Percentiles rank a stretch among this genome's conserved stretches.
phyloP scores from a whole-genome alignment of 1,140 invertebrate genomes.

The Philotrypesis tridentata region DNA sequence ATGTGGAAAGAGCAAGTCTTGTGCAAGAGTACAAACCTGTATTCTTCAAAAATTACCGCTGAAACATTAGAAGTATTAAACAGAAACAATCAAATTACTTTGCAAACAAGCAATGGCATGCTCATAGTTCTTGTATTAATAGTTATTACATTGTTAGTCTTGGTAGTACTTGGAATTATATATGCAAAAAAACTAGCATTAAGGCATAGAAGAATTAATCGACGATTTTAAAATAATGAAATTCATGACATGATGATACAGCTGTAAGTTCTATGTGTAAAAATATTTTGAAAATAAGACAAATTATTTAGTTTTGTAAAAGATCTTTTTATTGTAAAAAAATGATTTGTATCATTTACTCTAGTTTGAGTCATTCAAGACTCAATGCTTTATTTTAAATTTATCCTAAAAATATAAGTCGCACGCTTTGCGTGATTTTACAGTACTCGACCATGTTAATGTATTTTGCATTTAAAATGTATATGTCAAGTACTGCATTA shows the following conservation, averaged over 20 bases:
- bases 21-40: slow-evolving; percentile 52
- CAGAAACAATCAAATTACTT: slow-evolving; percentile 28
- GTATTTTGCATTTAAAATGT: neutral
- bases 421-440: neutral
- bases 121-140: slow-evolving; percentile 49
- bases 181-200: slow-evolving; percentile 47
- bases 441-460: neutral
- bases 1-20: slow-evolving; percentile 61
- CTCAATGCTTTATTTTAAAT: neutral
- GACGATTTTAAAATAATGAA: slow-evolving; percentile 55
- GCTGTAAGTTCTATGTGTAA: neutral
- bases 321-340: slow-evolving; percentile 26
- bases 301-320: slow-evolving; percentile 41
- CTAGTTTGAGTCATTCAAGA: neutral
- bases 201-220: slow-evolving; percentile 54
- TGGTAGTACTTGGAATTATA: slow-evolving; percentile 57
- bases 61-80: slow-evolving; percentile 40
- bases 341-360: slow-evolving; percentile 1
- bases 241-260: slow-evolving; percentile 26
- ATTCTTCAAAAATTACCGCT: slow-evolving; percentile 49
- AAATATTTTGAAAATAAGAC: neutral
- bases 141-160: slow-evolving; percentile 44
- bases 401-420: neutral
- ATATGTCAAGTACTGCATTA: neutral
- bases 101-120: slow-evolving; percentile 52